Evolutionary conservation across 1,140 invertebrate species (phyloP), one percentile per base, ranked within the genome.

Genomic region (Trigoniulus corallinus): DNA sequence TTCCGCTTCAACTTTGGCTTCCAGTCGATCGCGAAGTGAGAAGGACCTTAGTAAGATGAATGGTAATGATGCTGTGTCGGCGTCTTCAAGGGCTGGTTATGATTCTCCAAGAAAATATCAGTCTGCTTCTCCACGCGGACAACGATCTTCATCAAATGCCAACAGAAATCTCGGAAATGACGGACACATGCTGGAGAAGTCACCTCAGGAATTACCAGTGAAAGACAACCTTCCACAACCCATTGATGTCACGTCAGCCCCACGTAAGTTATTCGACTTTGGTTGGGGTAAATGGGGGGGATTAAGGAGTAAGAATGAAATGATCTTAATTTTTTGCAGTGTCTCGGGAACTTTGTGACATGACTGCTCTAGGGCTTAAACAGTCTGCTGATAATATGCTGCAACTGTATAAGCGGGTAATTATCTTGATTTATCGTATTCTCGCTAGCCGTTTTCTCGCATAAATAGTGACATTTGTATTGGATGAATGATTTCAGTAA

Each of bases 181-280:
- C 7, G 29, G 29, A 34, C 7, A 34, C 15, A 34, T 34, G 29
- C 37, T 51, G 27, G 43, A 51, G 44, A 51, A 51, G 29, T 48
- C 43, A 7, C 50, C 50, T 3, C 42, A 51, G 39, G 50, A 85
- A 61, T 82, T 84, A 65, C 81, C 82, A 29, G 80, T 81, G 59
- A 82, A 80, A 1, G 79, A 80, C 66, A 81, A 83, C 68, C 72
- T 66, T 23, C 69, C 65, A 21, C 67, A 69, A 41, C 66, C 71
- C 50, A 65, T 65, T 43, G 70, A 70, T 34, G 52, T 55, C 22
- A 10, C 27, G 10, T 51, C 52, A 12, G 48, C 51, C 23, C 52
- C 56, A 45, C 48, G 56, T 58, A 54, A 58, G 54, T 55, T 7
- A 20, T n/a, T n/a, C n/a, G n/a, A n/a, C n/a, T n/a, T n/a, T n/a